Evolutionary conservation across 92 coral and sea anemone species (phyloP), one percentile per base, ranked within the genome.

Genomic region (Nematostella vectensis): DNA sequence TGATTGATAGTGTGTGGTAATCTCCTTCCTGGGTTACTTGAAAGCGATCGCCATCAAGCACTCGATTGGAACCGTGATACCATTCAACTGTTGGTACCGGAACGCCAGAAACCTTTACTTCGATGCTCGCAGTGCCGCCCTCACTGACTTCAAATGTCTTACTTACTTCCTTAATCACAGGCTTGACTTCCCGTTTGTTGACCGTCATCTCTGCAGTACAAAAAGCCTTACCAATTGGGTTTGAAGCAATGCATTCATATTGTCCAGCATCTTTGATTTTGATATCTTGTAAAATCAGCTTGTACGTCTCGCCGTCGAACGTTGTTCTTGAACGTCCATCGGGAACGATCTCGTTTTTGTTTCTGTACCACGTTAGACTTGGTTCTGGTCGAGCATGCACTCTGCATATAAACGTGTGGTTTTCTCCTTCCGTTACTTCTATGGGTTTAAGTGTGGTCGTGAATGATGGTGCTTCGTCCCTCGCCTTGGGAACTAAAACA

Each of bases 381-480:
- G 96, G 96, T 15, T 75, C 79, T 2, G 96, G 96, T 31, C 64
- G 72, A 6, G 74, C 82, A 52, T 62, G 58, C 4, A 87, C 50
- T 67, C 70, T 71, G 50, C 96, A 81, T 27, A 65, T 74, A 4
- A 87, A 75, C 48, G 64, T 77, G 4, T 75, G 56, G 16, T 62
- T 44, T 20, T 68, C 76, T 0, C 86, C 85, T 69, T 81, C 82
- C 12, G 60, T 69, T 1, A 66, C 85, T 63, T 77, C 80, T 18
- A 78, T 45, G 12, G 80, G 75, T 29, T 67, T 61, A 29, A 93
- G 55, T 24, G 57, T 45, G 52, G 66, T 67, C 23, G 68, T 51
- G 37, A 93, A 93, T 39, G 58, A 74, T 8, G 99, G 99, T 20
- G 88, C 79, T 25, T 63, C 61, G 26, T 82, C 99, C 50, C 69